Evolutionary conservation across 2,888 invertebrate species (phyloP).

Genomic region (Parnassius smintheus): DNA sequence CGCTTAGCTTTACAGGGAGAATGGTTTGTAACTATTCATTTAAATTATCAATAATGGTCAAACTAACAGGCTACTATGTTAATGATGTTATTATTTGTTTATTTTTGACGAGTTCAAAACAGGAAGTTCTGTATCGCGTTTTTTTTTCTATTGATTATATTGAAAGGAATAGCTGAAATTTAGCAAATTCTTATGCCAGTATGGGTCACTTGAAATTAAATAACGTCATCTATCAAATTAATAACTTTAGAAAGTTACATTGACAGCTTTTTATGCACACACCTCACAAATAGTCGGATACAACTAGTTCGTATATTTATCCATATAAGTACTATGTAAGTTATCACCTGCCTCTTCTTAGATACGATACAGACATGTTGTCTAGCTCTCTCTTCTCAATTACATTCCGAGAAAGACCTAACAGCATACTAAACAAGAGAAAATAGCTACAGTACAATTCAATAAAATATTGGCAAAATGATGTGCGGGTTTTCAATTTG

Average conservation of each 20-base stretch:
- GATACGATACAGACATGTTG: conserved; percentile 45
- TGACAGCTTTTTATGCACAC: conserved; percentile 56
- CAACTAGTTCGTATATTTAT: conserved; percentile 43
- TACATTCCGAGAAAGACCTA: conserved; percentile 43
- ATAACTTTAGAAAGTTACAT: conserved; percentile 64
- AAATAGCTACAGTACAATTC: conserved; percentile 26
- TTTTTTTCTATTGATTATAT: no score
- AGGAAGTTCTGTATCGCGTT: no score
- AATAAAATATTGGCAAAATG: not conserved
- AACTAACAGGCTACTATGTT: no score
- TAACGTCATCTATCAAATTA: conserved; percentile 41
- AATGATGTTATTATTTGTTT: no score
- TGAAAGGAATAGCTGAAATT: not conserved
- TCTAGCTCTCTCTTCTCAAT: conserved; percentile 65
- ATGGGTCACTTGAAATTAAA: conserved; percentile 17
- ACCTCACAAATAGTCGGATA: conserved; percentile 38
- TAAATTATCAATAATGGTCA: no score
- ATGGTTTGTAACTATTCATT: no score
- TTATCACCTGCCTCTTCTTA: conserved; percentile 62
- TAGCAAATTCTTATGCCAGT: conserved; percentile 6
- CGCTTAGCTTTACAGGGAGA: no score
- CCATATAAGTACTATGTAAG: conserved; percentile 41
- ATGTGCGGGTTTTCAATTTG: no score
- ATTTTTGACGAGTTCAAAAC: no score
- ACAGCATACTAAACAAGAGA: conserved; percentile 4